Evolutionary conservation across 2,113 vertebrate species (phyloP), one percentile per base, ranked within the genome.

Genomic region (Opisthocomus hoazin): DNA sequence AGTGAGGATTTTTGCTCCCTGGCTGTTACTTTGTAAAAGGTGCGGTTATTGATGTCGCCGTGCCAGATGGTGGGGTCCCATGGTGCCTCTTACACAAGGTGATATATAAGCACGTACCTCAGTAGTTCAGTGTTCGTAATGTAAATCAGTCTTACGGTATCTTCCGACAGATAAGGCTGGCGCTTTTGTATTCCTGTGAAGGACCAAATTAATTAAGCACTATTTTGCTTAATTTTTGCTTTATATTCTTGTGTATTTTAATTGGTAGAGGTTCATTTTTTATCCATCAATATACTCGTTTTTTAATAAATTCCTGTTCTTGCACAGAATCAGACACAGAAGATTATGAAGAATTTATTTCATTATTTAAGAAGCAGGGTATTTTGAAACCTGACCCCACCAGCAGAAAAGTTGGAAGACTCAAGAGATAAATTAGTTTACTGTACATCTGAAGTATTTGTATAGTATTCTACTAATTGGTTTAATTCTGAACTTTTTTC

Each of bases 1-100:
- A 53, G 43, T 88, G 85, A 80, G 96, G 37, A 61, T 74, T 94
- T 84, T 39, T 26, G 13, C 58, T 90, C 75, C 77, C 89, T 95
- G 65, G 36, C 75, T 97, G 91, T 73, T 95, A 41, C 12, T 95
- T 93, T 97, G 96, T 95, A 91, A 95, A 97, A 97, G 85, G 84
- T 95, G 80, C 51, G 41, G 81, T 93, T 94, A 89, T 80, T 96
- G 94, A 90, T 97, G 87, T 70, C 74, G 96, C 87, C 4, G 5
- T 94, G 92, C 22, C 96, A 98, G 97, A 97, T 98, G 97, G 96
- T 93, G 56, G 83, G 88, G 91, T 98, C 96, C 87, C 95, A 73
- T 93, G 92, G 88, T 96, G 83, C 75, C 93, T 87, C 94, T 93
- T 97, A 94, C 48, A 94, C 96, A 96, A 97, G 87, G 93, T 96